phyloP scores from a whole-genome alignment of 2,888 invertebrate species.

The Brachyopa scutellaris region DNA sequence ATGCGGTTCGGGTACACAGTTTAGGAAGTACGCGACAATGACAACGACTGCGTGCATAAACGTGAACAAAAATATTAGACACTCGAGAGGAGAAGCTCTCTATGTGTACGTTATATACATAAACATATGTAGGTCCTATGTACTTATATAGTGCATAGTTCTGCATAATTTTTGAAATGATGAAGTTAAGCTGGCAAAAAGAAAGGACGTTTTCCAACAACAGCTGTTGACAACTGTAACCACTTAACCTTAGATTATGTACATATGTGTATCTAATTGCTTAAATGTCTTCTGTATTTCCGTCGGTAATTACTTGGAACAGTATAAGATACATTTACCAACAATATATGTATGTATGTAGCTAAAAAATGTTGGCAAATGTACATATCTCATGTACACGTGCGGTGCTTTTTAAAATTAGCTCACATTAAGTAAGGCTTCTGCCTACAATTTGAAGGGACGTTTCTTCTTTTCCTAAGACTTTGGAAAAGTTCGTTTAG shows the following conservation, averaged over 20 bases:
- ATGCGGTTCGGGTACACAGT: constrained; percentile 55
- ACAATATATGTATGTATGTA: too few relatives aligned
- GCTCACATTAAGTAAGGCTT: background rate
- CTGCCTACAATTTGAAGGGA: too few relatives aligned
- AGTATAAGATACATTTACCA: background rate
- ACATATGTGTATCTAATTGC: too few relatives aligned
- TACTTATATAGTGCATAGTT: background rate
- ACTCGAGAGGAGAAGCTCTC: constrained; percentile 12
- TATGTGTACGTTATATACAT: background rate
- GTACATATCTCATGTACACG: too few relatives aligned
- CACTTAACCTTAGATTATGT: constrained; percentile 48
- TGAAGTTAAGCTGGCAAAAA: constrained; percentile 21
- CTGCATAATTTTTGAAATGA: background rate
- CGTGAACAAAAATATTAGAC: constrained; percentile 22
- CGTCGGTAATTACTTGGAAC: background rate
- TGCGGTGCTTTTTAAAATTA: background rate
- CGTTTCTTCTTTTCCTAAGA: too few relatives aligned
- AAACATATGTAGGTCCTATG: background rate
- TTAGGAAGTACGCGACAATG: constrained; percentile 68
- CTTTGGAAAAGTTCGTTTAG: too few relatives aligned
- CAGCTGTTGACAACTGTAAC: constrained; percentile 52
- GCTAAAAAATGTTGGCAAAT: too few relatives aligned
- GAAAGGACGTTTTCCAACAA: constrained; percentile 13
- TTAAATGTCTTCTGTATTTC: background rate
- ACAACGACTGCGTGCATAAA: constrained; percentile 50